A percentile compares a stretch with the other conserved stretches of the same genome.
phyloP scores from a whole-genome alignment of 30 jellyfish, hydroid and myxozoan species.

The Turritopsis rubra region DNA sequence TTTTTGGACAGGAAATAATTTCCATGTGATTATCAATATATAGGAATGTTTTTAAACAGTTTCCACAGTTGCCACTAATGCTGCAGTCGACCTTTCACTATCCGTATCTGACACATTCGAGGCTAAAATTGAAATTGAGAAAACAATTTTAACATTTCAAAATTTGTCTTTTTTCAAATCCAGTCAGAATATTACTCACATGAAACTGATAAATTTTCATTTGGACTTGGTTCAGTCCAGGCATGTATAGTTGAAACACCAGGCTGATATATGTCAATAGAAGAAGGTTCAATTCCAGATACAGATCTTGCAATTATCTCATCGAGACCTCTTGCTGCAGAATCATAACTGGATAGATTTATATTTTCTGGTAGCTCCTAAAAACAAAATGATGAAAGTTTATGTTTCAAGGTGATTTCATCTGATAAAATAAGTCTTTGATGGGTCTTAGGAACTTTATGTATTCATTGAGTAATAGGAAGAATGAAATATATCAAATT shows the following conservation, averaged over 20 bases:
- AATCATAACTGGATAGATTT: not conserved
- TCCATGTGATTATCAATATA: not conserved
- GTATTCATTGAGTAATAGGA: not conserved
- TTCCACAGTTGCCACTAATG: conserved; percentile 16
- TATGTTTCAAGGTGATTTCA: not conserved
- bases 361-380: conserved; percentile 27
- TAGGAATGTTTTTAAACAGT: not conserved
- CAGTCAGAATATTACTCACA: not conserved
- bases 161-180: too few relatives aligned
- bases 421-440: not conserved
- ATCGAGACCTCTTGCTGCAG: conserved; percentile 8
- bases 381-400: not conserved
- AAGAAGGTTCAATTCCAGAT: conserved; percentile 14
- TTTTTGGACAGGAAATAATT: not conserved
- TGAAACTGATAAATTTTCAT: not conserved
- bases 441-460: not conserved
- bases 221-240: conserved; percentile 15
- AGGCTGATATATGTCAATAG: not conserved
- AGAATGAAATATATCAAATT: not conserved
- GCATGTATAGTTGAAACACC: conserved; percentile 16
- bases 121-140: not conserved
- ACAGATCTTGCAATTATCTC: not conserved
- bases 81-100: conserved; percentile 33
- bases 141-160: too few relatives aligned
- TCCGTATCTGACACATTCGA: conserved; percentile 35